Conservation (phyloP, 2,888 invertebrate species). For the Nymphalis polychloros region DNA sequence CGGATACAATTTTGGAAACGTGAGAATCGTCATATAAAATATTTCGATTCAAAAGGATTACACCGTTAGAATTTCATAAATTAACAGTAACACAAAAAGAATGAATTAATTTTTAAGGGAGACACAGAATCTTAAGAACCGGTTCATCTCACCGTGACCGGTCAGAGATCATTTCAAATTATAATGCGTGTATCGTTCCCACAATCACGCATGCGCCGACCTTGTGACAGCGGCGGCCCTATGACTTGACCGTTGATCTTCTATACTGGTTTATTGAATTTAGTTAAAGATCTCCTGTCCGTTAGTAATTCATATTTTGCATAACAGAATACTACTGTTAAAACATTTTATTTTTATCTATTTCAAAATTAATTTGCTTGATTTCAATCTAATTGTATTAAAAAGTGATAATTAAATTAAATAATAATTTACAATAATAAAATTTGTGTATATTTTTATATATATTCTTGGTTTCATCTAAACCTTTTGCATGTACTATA, state of each 20-base stretch:
- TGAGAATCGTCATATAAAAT: slow-evolving; percentile 19
- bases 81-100: slow-evolving; percentile 62
- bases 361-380: background rate
- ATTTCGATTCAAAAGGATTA: slow-evolving; percentile 24
- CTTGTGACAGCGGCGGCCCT: slow-evolving; percentile 55
- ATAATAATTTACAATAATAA: background rate
- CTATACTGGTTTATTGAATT: slow-evolving; percentile 37
- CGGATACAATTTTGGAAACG: slow-evolving; percentile 12
- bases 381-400: no score
- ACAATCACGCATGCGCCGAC: slow-evolving; percentile 64
- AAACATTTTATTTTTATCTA: background rate
- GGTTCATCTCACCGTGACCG: slow-evolving; percentile 62
- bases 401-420: no score
- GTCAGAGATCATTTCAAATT: slow-evolving; percentile 62
- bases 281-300: background rate
- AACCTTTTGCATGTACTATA: slow-evolving; percentile 47
- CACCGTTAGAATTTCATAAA: slow-evolving; percentile 54
- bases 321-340: background rate
- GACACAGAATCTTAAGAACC: slow-evolving; percentile 51
- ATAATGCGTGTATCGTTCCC: slow-evolving; percentile 57
- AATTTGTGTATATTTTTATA: background rate
- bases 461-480: slow-evolving; percentile 32
- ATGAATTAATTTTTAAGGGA: slow-evolving; percentile 58
- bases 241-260: slow-evolving; percentile 73
- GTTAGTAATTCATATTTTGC: background rate